These are phyloP conservation scores for Chloroclystis v-ata DNA, from an alignment of 2,888 invertebrate species.

Conservation along the genomic window DNA sequence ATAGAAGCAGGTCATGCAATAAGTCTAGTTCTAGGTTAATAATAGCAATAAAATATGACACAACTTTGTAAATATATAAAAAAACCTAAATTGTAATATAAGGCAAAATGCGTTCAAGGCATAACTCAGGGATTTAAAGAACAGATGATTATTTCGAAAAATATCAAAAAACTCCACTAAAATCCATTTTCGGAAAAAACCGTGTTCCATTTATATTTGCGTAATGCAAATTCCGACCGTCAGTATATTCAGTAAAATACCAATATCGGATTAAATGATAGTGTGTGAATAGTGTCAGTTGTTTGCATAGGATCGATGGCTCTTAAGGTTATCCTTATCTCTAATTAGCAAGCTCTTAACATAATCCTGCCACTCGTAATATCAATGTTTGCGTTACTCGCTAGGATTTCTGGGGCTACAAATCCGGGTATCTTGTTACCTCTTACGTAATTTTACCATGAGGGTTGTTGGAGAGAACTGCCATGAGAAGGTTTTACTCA, in stretches of 20 bases:
- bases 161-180: too few relatives aligned
- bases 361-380: slow-evolving; percentile 60
- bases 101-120: too few relatives aligned
- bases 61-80: slow-evolving; percentile 2
- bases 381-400: slow-evolving; percentile 14
- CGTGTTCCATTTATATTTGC: too few relatives aligned
- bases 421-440: too few relatives aligned
- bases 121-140: too few relatives aligned
- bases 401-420: neutral
- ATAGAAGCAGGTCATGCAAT: slow-evolving; percentile 13
- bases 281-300: slow-evolving; percentile 44
- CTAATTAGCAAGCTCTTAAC: slow-evolving; percentile 67
- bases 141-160: too few relatives aligned
- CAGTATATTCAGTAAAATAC: neutral
- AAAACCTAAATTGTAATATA: too few relatives aligned
- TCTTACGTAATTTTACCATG: too few relatives aligned
- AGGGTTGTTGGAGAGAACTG: too few relatives aligned
- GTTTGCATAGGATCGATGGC: slow-evolving; percentile 65
- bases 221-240: too few relatives aligned
- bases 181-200: too few relatives aligned
- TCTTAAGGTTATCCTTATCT: slow-evolving; percentile 66
- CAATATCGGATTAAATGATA: slow-evolving; percentile 17
- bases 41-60: neutral
- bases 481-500: too few relatives aligned
- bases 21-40: neutral